Conservation (phyloP, 1,140 invertebrate genomes). For the Caenorhabditis inopinata region DNA sequence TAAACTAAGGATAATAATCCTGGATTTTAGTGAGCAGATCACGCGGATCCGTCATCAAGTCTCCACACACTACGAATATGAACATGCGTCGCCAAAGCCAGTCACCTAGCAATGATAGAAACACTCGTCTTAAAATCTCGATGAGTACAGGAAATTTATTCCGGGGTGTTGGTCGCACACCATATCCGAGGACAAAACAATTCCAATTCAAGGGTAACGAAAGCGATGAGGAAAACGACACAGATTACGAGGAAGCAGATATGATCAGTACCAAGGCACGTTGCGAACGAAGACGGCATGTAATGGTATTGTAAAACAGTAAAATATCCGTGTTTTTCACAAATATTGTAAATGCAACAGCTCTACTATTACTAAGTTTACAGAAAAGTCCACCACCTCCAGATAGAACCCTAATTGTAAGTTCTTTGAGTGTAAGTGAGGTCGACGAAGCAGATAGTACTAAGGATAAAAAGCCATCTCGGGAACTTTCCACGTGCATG, state of each 20-base stretch:
- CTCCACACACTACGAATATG: not conserved
- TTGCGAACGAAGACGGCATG: not conserved
- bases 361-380: too few relatives aligned
- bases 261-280: not conserved
- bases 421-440: not conserved
- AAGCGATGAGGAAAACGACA: not conserved
- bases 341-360: too few relatives aligned
- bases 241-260: not conserved
- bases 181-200: not conserved
- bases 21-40: slow-evolving; percentile 16
- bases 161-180: not conserved
- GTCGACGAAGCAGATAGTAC: not conserved
- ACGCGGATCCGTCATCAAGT: not conserved
- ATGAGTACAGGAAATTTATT: slow-evolving; percentile 10
- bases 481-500: not conserved
- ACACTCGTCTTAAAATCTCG: not conserved
- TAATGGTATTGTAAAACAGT: too few relatives aligned
- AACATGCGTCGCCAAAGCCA: not conserved
- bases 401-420: not conserved
- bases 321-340: too few relatives aligned
- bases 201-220: not conserved
- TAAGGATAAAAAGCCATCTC: not conserved
- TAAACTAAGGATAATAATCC: not conserved
- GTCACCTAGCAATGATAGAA: not conserved
- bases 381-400: not conserved